Base-by-base conservation (phyloP, 1,140 invertebrate genomes). In the Heliconius nattereri region DNA sequence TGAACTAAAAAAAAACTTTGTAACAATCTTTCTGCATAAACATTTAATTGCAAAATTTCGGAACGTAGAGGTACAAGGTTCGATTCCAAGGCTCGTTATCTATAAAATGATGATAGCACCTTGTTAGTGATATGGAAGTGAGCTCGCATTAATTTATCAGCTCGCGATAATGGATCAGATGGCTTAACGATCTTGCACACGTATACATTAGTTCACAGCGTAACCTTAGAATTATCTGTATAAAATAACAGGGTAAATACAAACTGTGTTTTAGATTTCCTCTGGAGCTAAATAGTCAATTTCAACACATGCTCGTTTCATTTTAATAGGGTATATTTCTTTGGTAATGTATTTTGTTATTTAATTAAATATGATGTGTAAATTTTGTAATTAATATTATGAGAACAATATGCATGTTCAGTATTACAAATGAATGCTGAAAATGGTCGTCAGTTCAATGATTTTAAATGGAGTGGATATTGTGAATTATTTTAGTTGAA, bases 101-200 rank as follows among this genome's bases (percentile, higher is more conserved):
- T 66, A 29, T 19, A 66, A 66, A 66, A 26, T 66, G 11, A 66
- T 66, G 29, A 66, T 66, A 26, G 60, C 32, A 75, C 29, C 75
- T 76, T 76, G 75, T 76, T 76, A 76, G 60, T 19, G 40, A 23
- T 35, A 45, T 49, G 73, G 57, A 45, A 76, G 74, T 75, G 73
- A 72, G 26, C 37, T 76, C 57, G 78, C 78, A 73, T 73, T 78
- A 73, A 80, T 80, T 73, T 80, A 80, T 80, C 78, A 80, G 73
- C 16, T 23, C 40, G 0, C 71, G 73, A 76, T 80, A 76, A 80
- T 80, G 66, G 74, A 76, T 37, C 26, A 29, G 74, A 80, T 80
- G 71, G 32, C 23, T 73, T 76, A 80, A 80, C 49, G 78, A 80
- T 78, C 74, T 57, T 54, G 70, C 26, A 52, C 73, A 73, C 71